Percentiles rank a stretch among this genome's conserved stretches.
Evolutionary conservation across 1,140 invertebrate genomes (phyloP).

Genomic region (Lineus longissimus): DNA sequence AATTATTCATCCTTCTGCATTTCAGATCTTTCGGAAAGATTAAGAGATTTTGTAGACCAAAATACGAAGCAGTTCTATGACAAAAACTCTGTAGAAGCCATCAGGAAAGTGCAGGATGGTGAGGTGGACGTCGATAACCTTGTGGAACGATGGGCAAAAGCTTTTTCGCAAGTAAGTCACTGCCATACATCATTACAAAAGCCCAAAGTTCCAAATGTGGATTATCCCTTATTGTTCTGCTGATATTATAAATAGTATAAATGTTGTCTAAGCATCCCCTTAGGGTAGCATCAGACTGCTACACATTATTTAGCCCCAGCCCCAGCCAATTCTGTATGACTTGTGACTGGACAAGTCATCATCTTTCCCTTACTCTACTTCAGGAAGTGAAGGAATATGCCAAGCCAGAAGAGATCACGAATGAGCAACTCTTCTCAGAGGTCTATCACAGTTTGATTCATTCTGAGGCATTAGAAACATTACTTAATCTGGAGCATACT

Average conservation of each 20-base stretch:
- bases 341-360: too few species aligned
- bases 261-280: too few species aligned
- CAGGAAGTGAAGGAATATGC: slow-evolving; percentile 52
- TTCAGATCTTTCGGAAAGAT: slow-evolving; percentile 46
- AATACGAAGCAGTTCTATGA: slow-evolving; percentile 59
- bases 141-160: slow-evolving; percentile 66
- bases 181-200: too few species aligned
- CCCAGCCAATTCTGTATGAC: too few species aligned
- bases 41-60: slow-evolving; percentile 47
- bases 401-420: slow-evolving; percentile 64
- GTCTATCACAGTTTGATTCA: slow-evolving; percentile 79
- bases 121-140: slow-evolving; percentile 65
- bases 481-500: slow-evolving; percentile 73
- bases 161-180: slow-evolving; percentile 68
- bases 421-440: slow-evolving; percentile 68
- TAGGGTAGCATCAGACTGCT: too few species aligned
- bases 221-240: too few species aligned
- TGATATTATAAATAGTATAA: too few species aligned
- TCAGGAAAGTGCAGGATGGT: slow-evolving; percentile 56
- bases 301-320: too few species aligned
- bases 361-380: slow-evolving; percentile 2
- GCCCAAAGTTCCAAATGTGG: too few species aligned
- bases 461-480: slow-evolving; percentile 72
- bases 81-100: slow-evolving; percentile 52
- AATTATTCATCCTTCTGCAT: slow-evolving; percentile 26